These are phyloP conservation scores for Dissostichus mawsoni DNA, from an alignment of 2,113 vertebrate species.

Conservation along the genomic window DNA sequence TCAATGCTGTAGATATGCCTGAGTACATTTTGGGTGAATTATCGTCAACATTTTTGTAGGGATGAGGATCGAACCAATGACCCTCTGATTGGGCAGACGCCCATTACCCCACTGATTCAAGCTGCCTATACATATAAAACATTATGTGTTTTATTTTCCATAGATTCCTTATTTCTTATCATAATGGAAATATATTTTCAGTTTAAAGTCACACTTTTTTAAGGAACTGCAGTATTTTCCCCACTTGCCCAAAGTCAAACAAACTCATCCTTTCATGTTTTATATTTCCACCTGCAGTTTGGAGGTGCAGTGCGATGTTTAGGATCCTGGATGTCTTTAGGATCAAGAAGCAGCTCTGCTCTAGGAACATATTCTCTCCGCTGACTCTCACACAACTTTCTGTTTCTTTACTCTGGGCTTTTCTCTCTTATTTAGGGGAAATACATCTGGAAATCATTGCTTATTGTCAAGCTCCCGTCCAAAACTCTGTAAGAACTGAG, in stretches of 20 bases:
- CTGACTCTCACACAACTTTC: not conserved
- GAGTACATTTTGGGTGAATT: too few relatives aligned
- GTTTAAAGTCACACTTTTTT: too few relatives aligned
- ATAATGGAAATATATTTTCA: too few relatives aligned
- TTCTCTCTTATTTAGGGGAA: slow-evolving; percentile 1
- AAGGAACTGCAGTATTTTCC: too few relatives aligned
- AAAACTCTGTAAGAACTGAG: slow-evolving; percentile 8
- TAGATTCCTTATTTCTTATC: too few relatives aligned
- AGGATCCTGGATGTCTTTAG: not conserved
- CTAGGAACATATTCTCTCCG: not conserved
- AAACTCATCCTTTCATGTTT: not conserved
- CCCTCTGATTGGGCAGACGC: too few relatives aligned
- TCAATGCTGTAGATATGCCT: too few relatives aligned
- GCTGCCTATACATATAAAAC: too few relatives aligned
- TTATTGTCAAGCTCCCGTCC: slow-evolving; percentile 11
- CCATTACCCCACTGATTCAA: too few relatives aligned
- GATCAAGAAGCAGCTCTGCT: not conserved
- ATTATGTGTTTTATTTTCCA: too few relatives aligned
- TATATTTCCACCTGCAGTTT: not conserved
- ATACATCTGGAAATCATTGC: not conserved
- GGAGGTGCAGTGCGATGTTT: not conserved
- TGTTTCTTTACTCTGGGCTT: not conserved
- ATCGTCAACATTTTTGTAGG: too few relatives aligned
- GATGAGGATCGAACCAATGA: too few relatives aligned
- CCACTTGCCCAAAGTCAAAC: not conserved